Base-by-base conservation (phyloP, 2,888 invertebrate genomes). In the Altica lythri region DNA sequence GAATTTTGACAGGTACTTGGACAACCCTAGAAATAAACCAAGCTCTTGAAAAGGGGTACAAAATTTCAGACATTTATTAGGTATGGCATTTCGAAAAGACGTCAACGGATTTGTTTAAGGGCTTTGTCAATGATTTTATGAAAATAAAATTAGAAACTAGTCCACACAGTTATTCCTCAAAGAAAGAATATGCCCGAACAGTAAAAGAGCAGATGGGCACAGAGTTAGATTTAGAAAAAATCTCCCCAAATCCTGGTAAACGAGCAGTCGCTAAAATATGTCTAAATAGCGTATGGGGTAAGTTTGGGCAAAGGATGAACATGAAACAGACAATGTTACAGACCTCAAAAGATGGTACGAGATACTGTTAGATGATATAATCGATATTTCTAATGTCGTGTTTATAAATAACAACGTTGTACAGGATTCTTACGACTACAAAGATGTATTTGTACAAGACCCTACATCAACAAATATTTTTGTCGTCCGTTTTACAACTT, bases 261-360 rank as follows among this genome's bases (percentile, higher is more conserved):
- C 54, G 63, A 38, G 50, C 57, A 32, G 53, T 66, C n/a, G 54
- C 62, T 0, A 65, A 65, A 55, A 53, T 64, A 35, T 61, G 59
- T 27, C 55, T 67, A 25, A 66, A 66, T 52, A 57, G 48, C 27
- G 53, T 64, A 29, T 66, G 64, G 63, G 61, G 59, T 14, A 65
- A 67, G 53, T 66, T 66, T 32, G 50, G 59, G 10, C 56, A 57
- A 16, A 44, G 53, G 47, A 30, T 37, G 27, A 53, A 56, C 34
- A 46, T 52, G 48, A 12, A 22, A 6, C 35, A 32, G 22, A 53
- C 49, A 22, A n/a, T n/a, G n/a, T n/a, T n/a, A n/a, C n/a, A n/a
- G n/a, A n/a, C n/a, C n/a, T n/a, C n/a, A n/a, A n/a, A n/a, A n/a
- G n/a, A n/a, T n/a, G n/a, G n/a, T n/a, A n/a, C n/a, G n/a, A n/a